These are phyloP conservation scores for Petrocephalus microphthalmus DNA, from an alignment of 2,113 vertebrate genomes.

Conservation along the genomic window DNA sequence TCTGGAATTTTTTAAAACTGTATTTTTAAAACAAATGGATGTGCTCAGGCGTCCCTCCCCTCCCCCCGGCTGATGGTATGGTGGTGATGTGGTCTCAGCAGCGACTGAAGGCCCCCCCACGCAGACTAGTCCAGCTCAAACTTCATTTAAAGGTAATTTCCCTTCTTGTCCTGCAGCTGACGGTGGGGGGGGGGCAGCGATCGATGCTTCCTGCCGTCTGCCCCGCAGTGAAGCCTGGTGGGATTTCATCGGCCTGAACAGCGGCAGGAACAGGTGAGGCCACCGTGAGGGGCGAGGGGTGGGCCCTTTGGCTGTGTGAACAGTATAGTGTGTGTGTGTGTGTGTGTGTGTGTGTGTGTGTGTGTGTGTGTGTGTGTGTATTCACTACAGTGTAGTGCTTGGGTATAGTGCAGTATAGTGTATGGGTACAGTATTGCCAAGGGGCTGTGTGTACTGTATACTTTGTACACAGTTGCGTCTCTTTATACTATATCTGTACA, in stretches of 20 bases:
- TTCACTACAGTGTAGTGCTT: not conserved
- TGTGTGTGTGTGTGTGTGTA: not conserved
- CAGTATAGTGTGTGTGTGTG: not conserved
- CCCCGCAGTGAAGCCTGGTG: conserved; percentile 47
- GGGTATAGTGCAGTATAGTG: no score
- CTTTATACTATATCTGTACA: not conserved
- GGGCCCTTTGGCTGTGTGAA: not conserved
- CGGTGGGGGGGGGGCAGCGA: conserved; percentile 12
- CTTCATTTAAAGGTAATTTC: conserved; percentile 64
- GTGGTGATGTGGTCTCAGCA: not conserved
- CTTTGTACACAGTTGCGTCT: not conserved
- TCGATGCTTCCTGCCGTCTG: conserved; percentile 28
- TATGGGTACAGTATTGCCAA: no score
- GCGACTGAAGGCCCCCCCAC: not conserved
- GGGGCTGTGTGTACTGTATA: not conserved
- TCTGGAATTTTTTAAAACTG: not conserved
- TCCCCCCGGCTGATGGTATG: not conserved
- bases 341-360: no score
- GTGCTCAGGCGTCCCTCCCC: not conserved
- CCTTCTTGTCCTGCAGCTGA: conserved; percentile 29
- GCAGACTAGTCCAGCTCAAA: conserved; percentile 62
- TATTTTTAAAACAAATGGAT: not conserved
- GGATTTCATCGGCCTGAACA: conserved; percentile 34
- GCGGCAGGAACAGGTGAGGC: not conserved
- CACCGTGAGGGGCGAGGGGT: not conserved